Evolutionary conservation across 2,113 vertebrate genomes (phyloP), one percentile per base, ranked within the genome.

Genomic region (Cyanoderma ruficeps): DNA sequence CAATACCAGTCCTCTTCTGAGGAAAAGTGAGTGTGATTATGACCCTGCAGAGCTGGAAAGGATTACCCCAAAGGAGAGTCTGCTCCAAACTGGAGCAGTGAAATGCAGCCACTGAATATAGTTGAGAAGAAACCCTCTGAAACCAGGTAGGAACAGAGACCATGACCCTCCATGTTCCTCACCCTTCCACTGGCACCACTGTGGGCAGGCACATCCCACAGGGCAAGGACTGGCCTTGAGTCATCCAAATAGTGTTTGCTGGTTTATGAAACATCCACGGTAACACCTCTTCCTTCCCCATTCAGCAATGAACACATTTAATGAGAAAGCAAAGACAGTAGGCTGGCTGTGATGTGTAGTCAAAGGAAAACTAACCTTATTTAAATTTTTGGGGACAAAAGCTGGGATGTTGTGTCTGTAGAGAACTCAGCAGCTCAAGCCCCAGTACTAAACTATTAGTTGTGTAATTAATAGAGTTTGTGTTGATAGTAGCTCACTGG

Each of bases 151-250:
- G 64, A 69, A 39, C 15, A n/a, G 49, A 39, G 75, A 28, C 56
- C 13, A 18, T 12, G 37, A 69, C 20, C 24, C 35, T 60, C 30
- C 3, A 0, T 0, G 3, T 33, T 87, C n/a, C n/a, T 87, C 44
- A 35, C 10, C 57, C 33, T 69, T 80, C 31, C 1, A 1, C 42
- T 55, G 39, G 42, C 69, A 75, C 35, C 27, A 7, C 23, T 23
- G 20, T n/a, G 42, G 53, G 24, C 46, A 33, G 53, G 27, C 25
- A 10, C n/a, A 8, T 35, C 53, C 37, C 13, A 23, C 1, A 28
- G 18, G 63, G 49, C 5, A 15, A 44, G 55, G 41, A 76, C 23
- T 28, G 7, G n/a, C 41, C 47, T 23, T 0, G 14, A 35, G 31
- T 19, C 17, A 10, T 28, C 61, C 56, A 31, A 8, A 42, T 2